Base-by-base conservation (phyloP, 2,888 invertebrate species). In the Pemphredon lugubris region DNA sequence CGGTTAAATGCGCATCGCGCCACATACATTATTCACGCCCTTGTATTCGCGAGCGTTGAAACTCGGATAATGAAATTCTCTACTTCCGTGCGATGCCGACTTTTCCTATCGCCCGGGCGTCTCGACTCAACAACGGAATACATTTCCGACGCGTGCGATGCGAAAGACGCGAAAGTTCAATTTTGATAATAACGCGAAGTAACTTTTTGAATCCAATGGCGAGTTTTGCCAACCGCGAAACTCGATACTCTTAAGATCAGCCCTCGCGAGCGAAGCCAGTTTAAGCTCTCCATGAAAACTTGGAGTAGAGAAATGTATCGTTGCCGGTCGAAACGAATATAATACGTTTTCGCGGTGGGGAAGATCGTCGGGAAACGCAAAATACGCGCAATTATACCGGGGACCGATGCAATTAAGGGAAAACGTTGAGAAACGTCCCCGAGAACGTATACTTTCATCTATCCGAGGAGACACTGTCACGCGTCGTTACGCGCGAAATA, bases 51-150 rank as follows among this genome's bases (percentile, higher is more conserved):
- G 42, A 69, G 64, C 69, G 70, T 57, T n/a, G n/a, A n/a, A 69
- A 64, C 53, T 69, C 58, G 58, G 58, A 69, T 72, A 72, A 72
- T 69, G 72, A 69, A 69, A 72, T 72, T 72, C 72, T 69, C 14
- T 70, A 47, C 69, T 69, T 72, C 58, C 58, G 54, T 20, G 63
- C n/a, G 32, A 69, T 57, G 48, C 48, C 40, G 20, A 53, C 42
- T 58, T 71, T 72, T 72, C n/a, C n/a, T n/a, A n/a, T n/a, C 69
- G 47, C 30, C 37, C 39, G 48, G 37, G 57, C 57, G 40, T 34
- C 47, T 53, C 50, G 57, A 68, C 71, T 47, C 51, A 39, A n/a
- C 26, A 32, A 37, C 40, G 44, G 44, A 57, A 63, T 72, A 59
- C 53, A 72, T 54, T 48, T 55, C 53, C 37, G 21, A 48, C 11